A percentile compares a stretch with the other conserved stretches of the same genome.
Conservation (phyloP, 2,888 invertebrate species). For the Caenorhabditis imperialis region DNA sequence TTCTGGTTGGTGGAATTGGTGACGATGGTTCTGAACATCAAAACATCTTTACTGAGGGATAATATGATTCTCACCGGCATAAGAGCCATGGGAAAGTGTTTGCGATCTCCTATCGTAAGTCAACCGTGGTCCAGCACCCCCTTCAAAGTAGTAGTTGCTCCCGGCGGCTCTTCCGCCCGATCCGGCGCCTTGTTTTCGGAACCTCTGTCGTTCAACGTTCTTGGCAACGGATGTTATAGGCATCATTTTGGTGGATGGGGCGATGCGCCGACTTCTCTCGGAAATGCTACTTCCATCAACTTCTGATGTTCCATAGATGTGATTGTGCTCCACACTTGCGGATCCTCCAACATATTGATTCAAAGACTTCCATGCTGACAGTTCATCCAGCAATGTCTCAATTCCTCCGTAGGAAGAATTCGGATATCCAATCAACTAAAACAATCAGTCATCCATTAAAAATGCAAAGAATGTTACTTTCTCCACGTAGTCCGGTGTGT, state of each 20-base stretch:
- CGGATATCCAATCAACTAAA: constrained; percentile 65
- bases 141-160: constrained; percentile 62
- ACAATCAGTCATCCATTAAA: constrained; percentile 19
- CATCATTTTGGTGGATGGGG: constrained; percentile 37
- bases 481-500: constrained; percentile 69
- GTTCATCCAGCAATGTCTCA: constrained; percentile 65
- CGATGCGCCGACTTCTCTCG: constrained; percentile 45
- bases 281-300: constrained; percentile 47
- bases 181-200: constrained; percentile 67
- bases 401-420: constrained; percentile 62
- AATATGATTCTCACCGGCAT: constrained; percentile 28
- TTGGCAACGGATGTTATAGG: constrained; percentile 67
- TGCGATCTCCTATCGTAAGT: constrained; percentile 58
- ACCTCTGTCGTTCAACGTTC: constrained; percentile 69
- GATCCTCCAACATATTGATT: constrained; percentile 47
- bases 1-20: constrained; percentile 37
- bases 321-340: constrained; percentile 48
- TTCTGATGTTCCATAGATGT: constrained; percentile 61
- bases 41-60: background rate
- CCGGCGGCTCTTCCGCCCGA: constrained; percentile 62
- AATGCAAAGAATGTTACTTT: too few relatives aligned
- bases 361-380: constrained; percentile 64
- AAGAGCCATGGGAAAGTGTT: constrained; percentile 56
- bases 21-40: constrained; percentile 47
- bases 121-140: constrained; percentile 43